These are phyloP conservation scores for Tachina fera DNA, from an alignment of 2,888 invertebrate genomes.

Conservation along the genomic window DNA sequence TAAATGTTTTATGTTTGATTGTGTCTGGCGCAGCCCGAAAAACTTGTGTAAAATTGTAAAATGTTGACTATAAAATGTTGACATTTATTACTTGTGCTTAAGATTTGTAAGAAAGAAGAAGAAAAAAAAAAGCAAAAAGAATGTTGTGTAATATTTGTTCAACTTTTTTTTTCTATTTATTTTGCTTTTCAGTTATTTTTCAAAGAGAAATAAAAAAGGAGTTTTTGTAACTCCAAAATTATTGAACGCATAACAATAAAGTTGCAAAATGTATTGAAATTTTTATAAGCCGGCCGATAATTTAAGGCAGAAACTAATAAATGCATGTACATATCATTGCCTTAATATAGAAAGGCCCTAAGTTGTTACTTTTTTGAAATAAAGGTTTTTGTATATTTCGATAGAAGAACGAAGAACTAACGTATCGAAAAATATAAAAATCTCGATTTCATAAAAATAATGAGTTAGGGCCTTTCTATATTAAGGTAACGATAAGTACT, in stretches of 20 bases:
- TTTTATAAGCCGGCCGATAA: neutral
- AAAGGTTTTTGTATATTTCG: no score
- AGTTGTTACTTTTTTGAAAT: no score
- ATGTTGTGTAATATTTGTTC: conserved; percentile 66
- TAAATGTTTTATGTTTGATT: conserved; percentile 42
- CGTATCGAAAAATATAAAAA: no score
- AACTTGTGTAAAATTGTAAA: conserved; percentile 52
- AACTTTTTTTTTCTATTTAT: neutral
- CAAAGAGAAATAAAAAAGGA: neutral
- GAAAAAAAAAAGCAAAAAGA: conserved; percentile 16
- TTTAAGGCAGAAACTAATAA: neutral
- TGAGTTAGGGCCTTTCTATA: no score
- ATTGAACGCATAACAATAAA: neutral
- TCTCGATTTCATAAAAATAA: no score
- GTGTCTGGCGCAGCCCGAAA: conserved; percentile 6
- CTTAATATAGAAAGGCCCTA: no score
- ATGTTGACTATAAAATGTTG: conserved; percentile 64
- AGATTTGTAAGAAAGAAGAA: conserved; percentile 58
- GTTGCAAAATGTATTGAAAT: neutral
- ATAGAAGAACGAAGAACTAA: no score
- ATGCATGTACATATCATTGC: no score
- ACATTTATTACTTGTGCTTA: conserved; percentile 70
- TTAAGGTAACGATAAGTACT: no score
- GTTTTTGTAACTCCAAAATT: neutral
- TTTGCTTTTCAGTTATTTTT: neutral